These are phyloP conservation scores for Megaceryle alcyon DNA, from an alignment of 2,797 vertebrate species.

Conservation along the genomic window DNA sequence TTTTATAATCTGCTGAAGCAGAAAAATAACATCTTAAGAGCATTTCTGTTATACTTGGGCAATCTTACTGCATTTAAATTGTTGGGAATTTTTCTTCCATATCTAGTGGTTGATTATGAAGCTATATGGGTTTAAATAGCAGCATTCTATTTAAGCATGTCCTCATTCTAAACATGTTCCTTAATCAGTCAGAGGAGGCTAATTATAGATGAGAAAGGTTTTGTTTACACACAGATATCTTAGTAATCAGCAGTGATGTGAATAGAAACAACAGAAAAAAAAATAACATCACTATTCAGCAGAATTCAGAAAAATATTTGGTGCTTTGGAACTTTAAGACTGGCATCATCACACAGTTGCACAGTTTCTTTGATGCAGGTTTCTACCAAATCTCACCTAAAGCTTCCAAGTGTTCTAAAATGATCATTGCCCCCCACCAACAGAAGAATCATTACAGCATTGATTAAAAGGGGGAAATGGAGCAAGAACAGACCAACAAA, in stretches of 20 bases:
- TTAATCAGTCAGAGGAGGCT: constrained; percentile 68
- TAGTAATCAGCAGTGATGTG: constrained; percentile 67
- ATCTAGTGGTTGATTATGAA: constrained; percentile 58
- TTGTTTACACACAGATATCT: constrained; percentile 70
- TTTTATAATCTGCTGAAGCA: constrained; percentile 41
- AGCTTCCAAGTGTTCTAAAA: background rate
- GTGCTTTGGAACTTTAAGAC: constrained; percentile 15
- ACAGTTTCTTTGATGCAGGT: background rate
- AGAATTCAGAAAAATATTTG: constrained; percentile 55
- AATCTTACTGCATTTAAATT: constrained; percentile 43
- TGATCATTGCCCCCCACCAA: background rate
- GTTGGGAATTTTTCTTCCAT: constrained; percentile 43
- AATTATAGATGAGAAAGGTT: constrained; percentile 73
- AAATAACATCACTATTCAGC: constrained; percentile 48
- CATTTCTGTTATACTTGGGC: constrained; percentile 18
- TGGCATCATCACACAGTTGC: background rate
- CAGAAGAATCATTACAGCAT: background rate
- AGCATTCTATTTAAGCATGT: constrained; percentile 64
- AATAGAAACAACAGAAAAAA: constrained; percentile 68
- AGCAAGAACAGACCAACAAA: background rate
- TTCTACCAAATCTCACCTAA: background rate
- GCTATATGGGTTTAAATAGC: constrained; percentile 57
- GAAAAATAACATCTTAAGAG: constrained; percentile 32
- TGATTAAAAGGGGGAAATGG: background rate
- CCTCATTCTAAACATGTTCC: constrained; percentile 66